phyloP scores from a whole-genome alignment of 2,888 invertebrate genomes.

The Norana najaformis region DNA sequence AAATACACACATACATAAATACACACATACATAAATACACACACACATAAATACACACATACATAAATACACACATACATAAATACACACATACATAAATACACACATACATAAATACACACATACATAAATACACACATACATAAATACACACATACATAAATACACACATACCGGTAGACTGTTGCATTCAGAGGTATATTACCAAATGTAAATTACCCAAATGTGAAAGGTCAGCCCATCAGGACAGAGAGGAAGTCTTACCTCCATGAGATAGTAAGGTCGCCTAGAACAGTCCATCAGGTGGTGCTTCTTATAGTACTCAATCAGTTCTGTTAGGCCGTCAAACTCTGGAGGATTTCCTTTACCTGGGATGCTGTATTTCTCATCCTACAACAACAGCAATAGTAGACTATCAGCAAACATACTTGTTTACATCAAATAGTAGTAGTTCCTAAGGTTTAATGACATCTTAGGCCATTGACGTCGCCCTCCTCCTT shows the following conservation, averaged over 20 bases:
- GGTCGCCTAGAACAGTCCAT: constrained; percentile 33
- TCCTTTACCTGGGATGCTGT: constrained; percentile 75
- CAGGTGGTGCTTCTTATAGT: constrained; percentile 75
- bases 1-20: neutral
- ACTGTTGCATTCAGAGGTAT: neutral
- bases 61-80: neutral
- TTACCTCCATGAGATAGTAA: constrained; percentile 38
- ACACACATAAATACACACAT: neutral
- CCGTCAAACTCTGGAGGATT: constrained; percentile 93
- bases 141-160: too few species aligned
- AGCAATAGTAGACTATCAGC: neutral
- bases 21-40: neutral
- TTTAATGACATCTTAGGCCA: too few species aligned
- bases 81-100: neutral
- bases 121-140: neutral
- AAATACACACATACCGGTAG: neutral
- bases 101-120: neutral
- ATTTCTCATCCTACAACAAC: constrained; percentile 77
- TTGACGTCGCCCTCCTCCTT: too few species aligned
- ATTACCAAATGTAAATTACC: neutral
- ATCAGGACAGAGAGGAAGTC: too few species aligned
- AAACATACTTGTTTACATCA: too few species aligned
- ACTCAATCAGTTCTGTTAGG: constrained; percentile 89
- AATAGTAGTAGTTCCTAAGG: too few species aligned
- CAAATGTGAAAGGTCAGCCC: neutral